Evolutionary conservation across 2,113 vertebrate genomes (phyloP), one percentile per base, ranked within the genome.

Genomic region (Ploceus nigricollis): DNA sequence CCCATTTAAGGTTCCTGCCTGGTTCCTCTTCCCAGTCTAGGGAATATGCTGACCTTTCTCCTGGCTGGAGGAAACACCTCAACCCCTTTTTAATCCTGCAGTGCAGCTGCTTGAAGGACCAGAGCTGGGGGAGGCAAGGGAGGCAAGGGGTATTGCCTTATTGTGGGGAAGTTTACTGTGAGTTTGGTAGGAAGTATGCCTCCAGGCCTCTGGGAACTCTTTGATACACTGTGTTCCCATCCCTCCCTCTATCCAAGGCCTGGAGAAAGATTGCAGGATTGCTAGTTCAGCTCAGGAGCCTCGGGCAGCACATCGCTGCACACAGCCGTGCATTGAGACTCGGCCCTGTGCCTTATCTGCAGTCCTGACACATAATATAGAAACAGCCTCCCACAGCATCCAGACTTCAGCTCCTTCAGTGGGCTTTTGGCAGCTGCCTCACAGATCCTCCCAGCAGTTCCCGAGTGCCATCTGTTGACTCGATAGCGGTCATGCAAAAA

Each of bases 391-490:
- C 64, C 54, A 8, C 13, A 22, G 3, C 30, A 37, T 37, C 28
- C 86, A 13, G 75, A 3, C 27, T 37, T 8, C 21, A 8, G 64
- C 68, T 63, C 47, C 48, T 21, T 4, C 69, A 10, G 64, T 15
- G 87, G 61, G 84, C 61, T 90, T 44, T 24, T 13, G 84, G 73
- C 73, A 90, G 48, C 73, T 20, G 57, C 65, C 22, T 90, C 44
- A 48, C 66, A 21, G 72, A 65, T 76, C 54, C 66, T 88, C 75
- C 82, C 76, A 25, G 94, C 89, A 77, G 96, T 37, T 96, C 10
- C 90, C 54, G 81, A 91, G 91, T 96, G 95, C 94, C 95, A 91
- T 96, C 95, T 96, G 96, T 77, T 90, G 96, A 90, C 91, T 93
- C 23, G 31, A 86, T 2, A 63, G 82, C 1, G 23, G 69, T 58